Conservation (phyloP, 2,797 vertebrate genomes). For the Poecilia gillii region DNA sequence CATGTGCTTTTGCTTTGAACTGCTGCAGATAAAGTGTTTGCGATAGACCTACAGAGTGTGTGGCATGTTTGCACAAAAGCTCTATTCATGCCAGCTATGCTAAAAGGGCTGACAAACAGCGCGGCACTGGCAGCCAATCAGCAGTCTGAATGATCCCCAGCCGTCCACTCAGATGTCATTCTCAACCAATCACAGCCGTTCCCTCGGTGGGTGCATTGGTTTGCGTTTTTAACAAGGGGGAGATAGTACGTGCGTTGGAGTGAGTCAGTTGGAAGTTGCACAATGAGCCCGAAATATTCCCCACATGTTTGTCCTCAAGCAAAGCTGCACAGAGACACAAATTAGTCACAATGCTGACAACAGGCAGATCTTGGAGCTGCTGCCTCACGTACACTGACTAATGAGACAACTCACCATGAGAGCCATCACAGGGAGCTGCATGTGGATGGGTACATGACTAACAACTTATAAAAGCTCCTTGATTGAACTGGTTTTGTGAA, state of each 20-base stretch:
- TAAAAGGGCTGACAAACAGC: conserved; percentile 43
- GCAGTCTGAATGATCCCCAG: conserved; percentile 25
- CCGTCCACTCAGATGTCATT: conserved; percentile 69
- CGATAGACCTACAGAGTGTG: conserved; percentile 19
- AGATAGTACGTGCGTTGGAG: not conserved
- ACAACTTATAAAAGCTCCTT: conserved; percentile 20
- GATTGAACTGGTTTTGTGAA: conserved; percentile 9
- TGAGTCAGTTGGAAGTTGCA: conserved; percentile 12
- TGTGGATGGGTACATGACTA: conserved; percentile 13
- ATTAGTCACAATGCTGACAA: conserved; percentile 33
- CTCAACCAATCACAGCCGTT: conserved; percentile 52
- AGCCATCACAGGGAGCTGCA: conserved; percentile 2
- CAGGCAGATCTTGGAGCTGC: conserved; percentile 25
- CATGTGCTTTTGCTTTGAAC: conserved; percentile 8
- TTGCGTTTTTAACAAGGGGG: conserved; percentile 21
- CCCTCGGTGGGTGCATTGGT: conserved; percentile 16
- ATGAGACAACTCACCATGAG: conserved; percentile 38
- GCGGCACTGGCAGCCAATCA: conserved; percentile 60
- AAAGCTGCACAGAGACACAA: conserved; percentile 19
- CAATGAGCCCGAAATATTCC: conserved; percentile 18
- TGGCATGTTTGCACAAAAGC: conserved; percentile 64
- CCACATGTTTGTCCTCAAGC: conserved; percentile 18
- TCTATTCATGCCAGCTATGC: conserved; percentile 48
- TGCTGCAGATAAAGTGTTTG: conserved; percentile 18
- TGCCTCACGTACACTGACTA: conserved; percentile 46